Evolutionary conservation across 2,888 invertebrate genomes (phyloP), one percentile per base, ranked within the genome.

Genomic region (Loripinus fragilis): DNA sequence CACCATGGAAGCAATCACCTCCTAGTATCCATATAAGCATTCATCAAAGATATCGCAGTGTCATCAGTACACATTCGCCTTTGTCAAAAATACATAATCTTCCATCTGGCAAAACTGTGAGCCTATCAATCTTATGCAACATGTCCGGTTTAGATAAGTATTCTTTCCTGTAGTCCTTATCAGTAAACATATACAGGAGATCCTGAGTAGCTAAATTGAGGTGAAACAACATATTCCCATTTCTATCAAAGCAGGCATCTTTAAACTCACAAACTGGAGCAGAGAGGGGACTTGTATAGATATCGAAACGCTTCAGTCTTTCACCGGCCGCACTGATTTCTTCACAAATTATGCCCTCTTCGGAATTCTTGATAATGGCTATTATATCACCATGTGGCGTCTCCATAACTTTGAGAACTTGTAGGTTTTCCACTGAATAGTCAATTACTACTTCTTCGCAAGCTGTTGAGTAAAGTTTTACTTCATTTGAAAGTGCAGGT

Each of bases 101-200:
- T 17, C 83, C 83, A 33, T 83, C 83, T 0, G 83, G 83, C 33
- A 83, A 52, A 12, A 78, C 78, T 17, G 83, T 76, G 0, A 83
- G 74, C 38, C 80, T 83, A 42, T 83, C 83, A 23, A 83, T 74
- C 69, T 78, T 81, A 48, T 81, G 83, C 15, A 83, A 66, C 80
- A 83, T 80, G 35, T 83, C 83, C 45, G 83, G 83, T 60, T 83
- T 83, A 10, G 78, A 69, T 17, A 83, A 74, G 66, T 71, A 78
- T 35, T 83, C 83, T 28, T 74, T 79, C 41, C 79, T 25, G 48
- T 70, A 60, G 15, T 74, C 52, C 8, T 66, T 64, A 45, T 35
- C 55, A 23, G 76, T 77, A 35, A 83, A 72, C 45, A 78, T 71
- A 42, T 81, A 81, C 41, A 83, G 65, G 7, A 76, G 45, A 25